These are phyloP conservation scores for Camelus bactrianus DNA, from an alignment of 2,113 vertebrate genomes.

Conservation along the genomic window DNA sequence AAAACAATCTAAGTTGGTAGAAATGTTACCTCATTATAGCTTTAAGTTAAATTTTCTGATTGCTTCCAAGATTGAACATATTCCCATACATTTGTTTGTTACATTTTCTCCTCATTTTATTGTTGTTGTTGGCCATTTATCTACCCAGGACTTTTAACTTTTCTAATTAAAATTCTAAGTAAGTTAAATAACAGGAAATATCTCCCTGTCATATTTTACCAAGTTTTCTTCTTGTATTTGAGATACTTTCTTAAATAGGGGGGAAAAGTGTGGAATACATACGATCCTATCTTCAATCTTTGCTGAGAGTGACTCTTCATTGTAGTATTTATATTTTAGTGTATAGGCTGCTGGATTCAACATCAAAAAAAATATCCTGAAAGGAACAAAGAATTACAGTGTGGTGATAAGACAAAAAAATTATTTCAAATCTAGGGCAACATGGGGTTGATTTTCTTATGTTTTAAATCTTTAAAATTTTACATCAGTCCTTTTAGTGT, in stretches of 20 bases:
- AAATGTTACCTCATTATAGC: constrained; percentile 3
- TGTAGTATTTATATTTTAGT: constrained; percentile 42
- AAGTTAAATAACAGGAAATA: constrained; percentile 35
- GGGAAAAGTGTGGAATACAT: neutral
- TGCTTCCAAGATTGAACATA: constrained; percentile 14
- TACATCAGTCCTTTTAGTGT: neutral
- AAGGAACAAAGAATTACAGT: neutral
- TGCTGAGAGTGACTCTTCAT: neutral
- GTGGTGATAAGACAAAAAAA: constrained; percentile 34
- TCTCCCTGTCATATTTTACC: neutral
- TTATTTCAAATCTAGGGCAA: neutral
- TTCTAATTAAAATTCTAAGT: constrained; percentile 45
- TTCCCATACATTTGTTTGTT: neutral
- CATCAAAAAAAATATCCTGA: neutral
- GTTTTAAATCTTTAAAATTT: neutral
- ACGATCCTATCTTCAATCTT: neutral
- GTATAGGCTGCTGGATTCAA: neutral
- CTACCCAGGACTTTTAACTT: neutral
- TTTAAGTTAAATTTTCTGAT: constrained; percentile 57
- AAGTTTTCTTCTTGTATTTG: constrained; percentile 6
- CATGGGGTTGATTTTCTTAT: neutral
- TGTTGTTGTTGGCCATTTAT: neutral
- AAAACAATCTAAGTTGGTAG: neutral
- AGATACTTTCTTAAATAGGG: constrained; percentile 32
- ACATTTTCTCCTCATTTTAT: neutral